Conservation (phyloP, 2,888 invertebrate species). For the Clitarchus hookeri region DNA sequence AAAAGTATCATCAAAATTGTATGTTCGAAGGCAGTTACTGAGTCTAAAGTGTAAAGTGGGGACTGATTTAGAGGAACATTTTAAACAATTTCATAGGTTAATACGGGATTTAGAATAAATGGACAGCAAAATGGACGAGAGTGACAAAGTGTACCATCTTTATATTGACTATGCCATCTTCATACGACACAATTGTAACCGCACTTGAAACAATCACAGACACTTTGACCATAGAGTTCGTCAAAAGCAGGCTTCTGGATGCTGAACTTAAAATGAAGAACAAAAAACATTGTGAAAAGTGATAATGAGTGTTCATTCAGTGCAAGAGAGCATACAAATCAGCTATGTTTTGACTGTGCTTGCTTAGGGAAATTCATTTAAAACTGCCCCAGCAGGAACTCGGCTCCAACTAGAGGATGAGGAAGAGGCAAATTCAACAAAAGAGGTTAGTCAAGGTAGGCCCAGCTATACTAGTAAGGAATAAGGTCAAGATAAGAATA, state of each 20-base stretch:
- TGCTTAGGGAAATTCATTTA: no score
- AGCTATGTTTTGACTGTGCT: no score
- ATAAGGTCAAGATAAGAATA: not conserved
- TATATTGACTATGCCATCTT: conserved; percentile 14
- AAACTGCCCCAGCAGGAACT: no score
- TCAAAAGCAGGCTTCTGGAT: no score
- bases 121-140: not conserved
- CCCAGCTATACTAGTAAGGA: not conserved
- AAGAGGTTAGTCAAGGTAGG: not conserved
- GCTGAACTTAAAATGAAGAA: no score
- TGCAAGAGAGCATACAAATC: no score
- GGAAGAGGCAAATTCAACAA: not conserved
- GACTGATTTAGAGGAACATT: not conserved
- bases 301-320: no score
- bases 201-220: no score
- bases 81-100: not conserved
- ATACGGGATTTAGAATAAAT: not conserved
- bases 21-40: not conserved
- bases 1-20: not conserved
- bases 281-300: no score
- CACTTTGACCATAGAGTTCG: no score
- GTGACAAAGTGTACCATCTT: not conserved
- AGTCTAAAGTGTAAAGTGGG: not conserved
- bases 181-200: no score
- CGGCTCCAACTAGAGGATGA: not conserved